Base-by-base conservation (phyloP, 2,888 invertebrate genomes). In the Ormyrus rosae region DNA sequence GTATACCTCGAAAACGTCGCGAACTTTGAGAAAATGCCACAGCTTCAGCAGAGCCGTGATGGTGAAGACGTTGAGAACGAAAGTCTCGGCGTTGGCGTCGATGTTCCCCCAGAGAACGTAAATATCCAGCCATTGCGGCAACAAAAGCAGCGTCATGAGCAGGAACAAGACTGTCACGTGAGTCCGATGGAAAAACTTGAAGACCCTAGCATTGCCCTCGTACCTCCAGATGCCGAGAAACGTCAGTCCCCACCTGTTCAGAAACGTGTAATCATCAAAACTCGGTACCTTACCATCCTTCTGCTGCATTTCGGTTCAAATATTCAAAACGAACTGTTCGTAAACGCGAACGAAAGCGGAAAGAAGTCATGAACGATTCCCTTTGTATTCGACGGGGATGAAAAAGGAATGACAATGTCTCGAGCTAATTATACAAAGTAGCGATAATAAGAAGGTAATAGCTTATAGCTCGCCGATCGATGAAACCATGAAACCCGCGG, bases 171-270 rank as follows among this genome's bases (percentile, higher is more conserved):
- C 1, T 5, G 46, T 9, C 5, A 81, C 46, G 58, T 81, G 81
- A 9, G 58, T 2, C 1, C 53, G 11, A 11, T 73, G 75, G 7
- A 78, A 11, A 2, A 53, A 2, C 6, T 46, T 56, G 6, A 7
- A 0, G 0, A 53, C 1, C 5, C 46, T 5, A 48, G 13, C 69
- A 2, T 11, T 19, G 5, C 2, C 4, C 6, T 79, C 58, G 61
- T 6, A 11, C 2, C 45, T 51, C 82, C 82, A 83, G 6, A 83
- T 61, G 2, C 82, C 82, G 10, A 79, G 46, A 9, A 79, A 70
- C 0, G 71, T 79, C 2, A 83, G 63, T 1, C 81, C 81, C 81
- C 81, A 83, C 10, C 81, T 72, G 51, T 81, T 83, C 9, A 83
- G 70, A 11, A 65, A 76, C 2, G 73, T 79, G 46, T 74, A 81